A percentile compares a stretch with the other conserved stretches of the same genome.
Conservation (phyloP, 1,140 invertebrate species). For the Drosophila melanogaster region Release_6_plus_ISO1_MT NT_033777.3:14596501-14597000, state of each 20-base stretch:
- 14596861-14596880: slow-evolving; percentile 6
- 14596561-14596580: slow-evolving; percentile 73
- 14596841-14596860: not conserved
- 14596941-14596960: slow-evolving; percentile 8
- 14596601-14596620: slow-evolving; percentile 74
- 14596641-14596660: slow-evolving; percentile 32
- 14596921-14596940: slow-evolving; percentile 16
- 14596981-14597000: slow-evolving; percentile 80
- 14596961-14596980: slow-evolving; percentile 70
- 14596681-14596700: slow-evolving; percentile 15
- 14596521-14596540: slow-evolving; percentile 61
- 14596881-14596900: not conserved
- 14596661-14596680: slow-evolving; percentile 5
- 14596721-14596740: slow-evolving; percentile 48
- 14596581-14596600: slow-evolving; percentile 4
- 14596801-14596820: slow-evolving; percentile 64
- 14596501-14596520: not conserved
- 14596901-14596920: slow-evolving; percentile 32
- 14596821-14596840: slow-evolving; percentile 34
- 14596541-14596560: slow-evolving; percentile 72
- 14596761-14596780: slow-evolving; percentile 72
- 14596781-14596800: slow-evolving; percentile 78
- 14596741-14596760: slow-evolving; percentile 51
- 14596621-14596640: slow-evolving; percentile 67
- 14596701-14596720: slow-evolving; percentile 77